A percentile compares a stretch with the other conserved stretches of the same genome.
These are phyloP conservation scores for Sitobion miscanthi DNA, from an alignment of 1,140 invertebrate genomes.

Conservation along the genomic window DNA sequence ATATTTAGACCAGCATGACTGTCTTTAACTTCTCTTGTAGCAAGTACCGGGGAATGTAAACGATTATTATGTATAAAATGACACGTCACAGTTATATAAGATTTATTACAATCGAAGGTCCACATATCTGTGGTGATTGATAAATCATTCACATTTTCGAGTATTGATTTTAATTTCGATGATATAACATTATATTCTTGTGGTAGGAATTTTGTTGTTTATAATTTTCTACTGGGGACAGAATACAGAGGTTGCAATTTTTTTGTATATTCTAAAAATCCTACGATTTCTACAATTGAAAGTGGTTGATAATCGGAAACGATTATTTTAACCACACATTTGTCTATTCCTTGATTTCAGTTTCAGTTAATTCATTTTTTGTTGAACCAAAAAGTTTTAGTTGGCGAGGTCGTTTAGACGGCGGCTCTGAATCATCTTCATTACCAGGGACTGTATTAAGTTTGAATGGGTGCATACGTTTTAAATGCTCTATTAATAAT, in stretches of 20 bases:
- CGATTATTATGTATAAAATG: no score
- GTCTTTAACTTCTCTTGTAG: no score
- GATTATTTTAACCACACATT: conserved; percentile 5
- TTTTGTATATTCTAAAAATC: conserved; percentile 45
- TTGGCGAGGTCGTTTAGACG: neutral
- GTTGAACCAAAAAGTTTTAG: neutral
- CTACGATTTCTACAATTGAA: conserved; percentile 43
- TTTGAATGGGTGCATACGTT: neutral
- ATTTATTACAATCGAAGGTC: conserved; percentile 49
- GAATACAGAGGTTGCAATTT: conserved; percentile 44
- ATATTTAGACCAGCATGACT: no score
- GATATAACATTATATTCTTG: neutral
- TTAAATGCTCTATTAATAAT: conserved; percentile 27
- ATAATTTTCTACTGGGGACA: conserved; percentile 26
- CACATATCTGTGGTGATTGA: conserved; percentile 48
- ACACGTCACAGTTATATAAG: conserved; percentile 34
- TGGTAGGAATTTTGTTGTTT: conserved; percentile 39
- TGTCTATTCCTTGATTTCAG: neutral
- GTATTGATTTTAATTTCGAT: neutral
- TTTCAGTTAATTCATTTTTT: neutral
- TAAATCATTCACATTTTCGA: neutral
- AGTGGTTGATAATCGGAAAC: conserved; percentile 37
- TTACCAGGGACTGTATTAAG: neutral
- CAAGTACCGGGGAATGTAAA: no score
- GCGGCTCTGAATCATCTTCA: conserved; percentile 23